Conservation (phyloP, 2,113 vertebrate genomes). For the Porphyrio hochstetteri region DNA sequence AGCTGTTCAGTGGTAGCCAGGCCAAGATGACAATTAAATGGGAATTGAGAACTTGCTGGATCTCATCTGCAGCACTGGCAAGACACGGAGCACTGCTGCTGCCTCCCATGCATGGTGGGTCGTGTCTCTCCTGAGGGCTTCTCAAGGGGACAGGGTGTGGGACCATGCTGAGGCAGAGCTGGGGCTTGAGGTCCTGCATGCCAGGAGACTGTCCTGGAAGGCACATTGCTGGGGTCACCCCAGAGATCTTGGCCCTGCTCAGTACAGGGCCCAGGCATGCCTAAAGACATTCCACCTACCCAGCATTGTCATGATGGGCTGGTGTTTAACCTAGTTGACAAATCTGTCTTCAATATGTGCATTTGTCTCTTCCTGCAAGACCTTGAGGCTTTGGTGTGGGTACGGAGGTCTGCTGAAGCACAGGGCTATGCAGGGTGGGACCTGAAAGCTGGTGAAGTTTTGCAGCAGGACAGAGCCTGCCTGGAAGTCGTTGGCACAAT, state of each 20-base stretch:
- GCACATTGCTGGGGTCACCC: background rate
- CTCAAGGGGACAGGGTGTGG: rapidly evolving
- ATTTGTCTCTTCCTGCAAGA: background rate
- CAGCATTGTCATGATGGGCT: rapidly evolving
- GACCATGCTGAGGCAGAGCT: rapidly evolving
- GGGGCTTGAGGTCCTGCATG: rapidly evolving
- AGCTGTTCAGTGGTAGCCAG: background rate
- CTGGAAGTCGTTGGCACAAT: background rate
- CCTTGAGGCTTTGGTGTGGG: background rate
- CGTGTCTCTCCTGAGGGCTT: background rate
- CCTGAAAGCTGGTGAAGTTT: background rate
- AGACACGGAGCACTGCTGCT: background rate
- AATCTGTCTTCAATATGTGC: background rate
- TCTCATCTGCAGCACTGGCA: background rate
- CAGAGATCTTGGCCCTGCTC: background rate
- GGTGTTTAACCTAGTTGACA: background rate
- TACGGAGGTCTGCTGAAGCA: background rate
- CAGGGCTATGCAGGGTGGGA: background rate
- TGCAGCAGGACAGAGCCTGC: background rate
- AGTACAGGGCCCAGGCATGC: too few species aligned
- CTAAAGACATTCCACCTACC: rapidly evolving
- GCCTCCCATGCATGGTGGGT: rapidly evolving
- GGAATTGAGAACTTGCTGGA: background rate
- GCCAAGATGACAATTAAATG: background rate
- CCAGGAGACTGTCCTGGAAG: background rate